Evolutionary conservation across 2,113 vertebrate species (phyloP).

Genomic region (Pomatorhinus ruficollis): DNA sequence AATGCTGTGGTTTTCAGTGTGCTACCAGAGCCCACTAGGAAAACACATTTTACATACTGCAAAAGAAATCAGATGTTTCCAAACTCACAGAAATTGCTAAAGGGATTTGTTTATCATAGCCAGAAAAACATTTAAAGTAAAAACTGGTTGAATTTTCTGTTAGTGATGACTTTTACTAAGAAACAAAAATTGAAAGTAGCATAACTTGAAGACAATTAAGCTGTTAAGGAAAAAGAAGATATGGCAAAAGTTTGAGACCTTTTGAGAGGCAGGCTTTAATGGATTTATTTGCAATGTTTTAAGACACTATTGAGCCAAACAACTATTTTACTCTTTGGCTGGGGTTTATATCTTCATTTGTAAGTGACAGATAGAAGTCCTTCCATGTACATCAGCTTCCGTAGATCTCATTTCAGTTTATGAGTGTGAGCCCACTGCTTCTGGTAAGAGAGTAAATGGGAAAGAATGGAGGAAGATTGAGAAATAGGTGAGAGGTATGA

Average conservation of each 20-base stretch:
- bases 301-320: background rate
- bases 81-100: background rate
- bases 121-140: background rate
- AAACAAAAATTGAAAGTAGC: slow-evolving; percentile 2
- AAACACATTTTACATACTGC: background rate
- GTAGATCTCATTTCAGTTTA: background rate
- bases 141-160: background rate
- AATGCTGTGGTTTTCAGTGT: background rate
- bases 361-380: background rate
- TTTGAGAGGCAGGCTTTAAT: background rate
- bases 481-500: background rate
- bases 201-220: background rate
- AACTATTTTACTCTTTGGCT: background rate
- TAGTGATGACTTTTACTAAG: background rate
- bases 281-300: background rate
- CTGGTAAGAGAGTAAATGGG: background rate
- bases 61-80: background rate
- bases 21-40: background rate
- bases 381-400: background rate
- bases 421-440: background rate
- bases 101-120: background rate
- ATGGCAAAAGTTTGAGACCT: background rate
- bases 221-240: background rate
- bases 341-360: background rate
- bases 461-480: background rate